Base-by-base conservation (phyloP, 2,113 vertebrate species). In the Meleagris gallopavo region DNA sequence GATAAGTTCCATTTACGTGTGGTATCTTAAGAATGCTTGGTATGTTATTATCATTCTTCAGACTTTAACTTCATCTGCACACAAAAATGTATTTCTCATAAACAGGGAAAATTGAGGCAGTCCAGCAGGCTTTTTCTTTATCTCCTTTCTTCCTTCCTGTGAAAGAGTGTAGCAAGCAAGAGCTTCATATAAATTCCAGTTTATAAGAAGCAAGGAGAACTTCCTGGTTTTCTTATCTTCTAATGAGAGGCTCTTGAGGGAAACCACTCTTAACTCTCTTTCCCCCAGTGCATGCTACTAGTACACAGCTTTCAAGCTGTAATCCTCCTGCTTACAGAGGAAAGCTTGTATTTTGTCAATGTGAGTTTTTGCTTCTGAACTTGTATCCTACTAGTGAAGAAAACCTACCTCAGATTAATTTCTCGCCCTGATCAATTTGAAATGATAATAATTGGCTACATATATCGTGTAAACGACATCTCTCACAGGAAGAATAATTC, bases 21-120 rank as follows among this genome's bases (percentile, higher is more conserved):
- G 88, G 40, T 90, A 86, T 95, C 82, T 83, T 74, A 73, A 73
- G 92, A 96, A 93, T 95, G 61, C 55, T 81, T 83, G 90, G 85
- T 71, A 83, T 78, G 61, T 60, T 16, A 0, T 90, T 88, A 64
- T 0, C 29, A 14, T 18, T 75, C 81, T 75, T 66, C 48, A 70
- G 1, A 19, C 58, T 92, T 78, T 60, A 8, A 66, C 91, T 93
- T 87, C 22, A 73, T 85, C 58, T 73, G 2, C 15, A 14, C 27
- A 6, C 30, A 36, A 70, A 74, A 60, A 66, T 1, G 1, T 43
- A 7, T 73, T n/a, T 55, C 72, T 70, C 48, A 54, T 70, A 89
- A 55, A 50, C 4, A 81, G 27, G 24, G 50, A 57, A 69, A 61
- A 75, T 43, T 3, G 66, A 91, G 40, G 48, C 13, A 55, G 3